Base-by-base conservation (phyloP, 2,888 invertebrate species). In the Ichneumoninae sp. region DNA sequence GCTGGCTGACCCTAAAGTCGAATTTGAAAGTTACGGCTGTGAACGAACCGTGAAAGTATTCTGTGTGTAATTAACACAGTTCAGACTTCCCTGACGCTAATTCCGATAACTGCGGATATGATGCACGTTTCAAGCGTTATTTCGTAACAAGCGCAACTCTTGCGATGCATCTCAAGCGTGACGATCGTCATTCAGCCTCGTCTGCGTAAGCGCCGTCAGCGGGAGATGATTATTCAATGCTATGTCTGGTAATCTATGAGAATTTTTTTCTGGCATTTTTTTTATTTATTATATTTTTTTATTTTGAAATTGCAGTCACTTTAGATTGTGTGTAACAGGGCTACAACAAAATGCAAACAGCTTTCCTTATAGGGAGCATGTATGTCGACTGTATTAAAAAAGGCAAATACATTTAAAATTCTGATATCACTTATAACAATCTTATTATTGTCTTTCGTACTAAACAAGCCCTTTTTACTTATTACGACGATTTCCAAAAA, bases 21-120 rank as follows among this genome's bases (percentile, higher is more conserved):
- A 70, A 52, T 81, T 60, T 26, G 68, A 78, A 74, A 65, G n/a
- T 40, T 13, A 73, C 54, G 60, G 66, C 60, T 65, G 33, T 66
- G n/a, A 50, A 68, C 50, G 19, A 22, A 66, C 63, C n/a, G 60
- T 30, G 0, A 8, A 36, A 65, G 6, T 70, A 19, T 30, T 68
- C 52, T 6, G 13, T 68, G 40, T 65, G 10, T 7, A 68, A 33
- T 33, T 33, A 7, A 33, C 8, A 30, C 5, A n/a, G 16, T 36
- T 33, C 22, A 44, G 36, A 16, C 52, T 57, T 57, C 33, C 22
- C 22, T 1, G 6, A 54, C 22, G 36, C 13, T 63, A 52, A 26
- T 79, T 65, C 52, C 13, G 1, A 40, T 36, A 63, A 52, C 22
- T 26, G 36, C 70, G 36, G 69, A 70, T 70, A 63, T 70, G 70